Percentiles rank a stretch among this genome's conserved stretches.
Evolutionary conservation across 2,113 vertebrate genomes (phyloP).

Genomic region (Hiodon tergisus): DNA sequence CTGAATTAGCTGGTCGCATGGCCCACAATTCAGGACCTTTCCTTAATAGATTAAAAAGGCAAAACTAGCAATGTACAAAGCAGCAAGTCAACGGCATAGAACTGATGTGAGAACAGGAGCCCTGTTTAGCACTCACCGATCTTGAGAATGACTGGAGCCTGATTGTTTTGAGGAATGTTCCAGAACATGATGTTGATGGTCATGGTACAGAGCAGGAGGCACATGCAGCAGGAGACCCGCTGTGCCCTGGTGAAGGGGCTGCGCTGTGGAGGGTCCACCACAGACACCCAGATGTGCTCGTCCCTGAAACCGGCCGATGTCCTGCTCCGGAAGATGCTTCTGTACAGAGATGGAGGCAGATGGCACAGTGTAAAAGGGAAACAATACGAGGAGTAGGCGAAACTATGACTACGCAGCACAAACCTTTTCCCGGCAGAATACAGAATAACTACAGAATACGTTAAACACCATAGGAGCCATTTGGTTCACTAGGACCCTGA

Average conservation of each 20-base stretch:
- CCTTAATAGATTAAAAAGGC: too few relatives aligned
- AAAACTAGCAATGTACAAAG: too few relatives aligned
- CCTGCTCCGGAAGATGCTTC: conserved; percentile 68
- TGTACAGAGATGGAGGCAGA: conserved; percentile 32
- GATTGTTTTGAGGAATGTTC: conserved; percentile 53
- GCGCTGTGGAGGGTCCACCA: conserved; percentile 63
- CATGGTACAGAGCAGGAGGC: conserved; percentile 73
- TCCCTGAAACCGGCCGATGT: conserved; percentile 68
- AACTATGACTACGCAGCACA: too few relatives aligned
- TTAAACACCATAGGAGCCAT: too few relatives aligned
- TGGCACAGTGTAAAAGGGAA: background rate
- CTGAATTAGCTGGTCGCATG: too few relatives aligned
- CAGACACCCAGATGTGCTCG: conserved; percentile 72
- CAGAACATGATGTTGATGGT: conserved; percentile 76
- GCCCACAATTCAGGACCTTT: too few relatives aligned
- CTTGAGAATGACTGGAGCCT: conserved; percentile 54
- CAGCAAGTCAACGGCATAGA: background rate
- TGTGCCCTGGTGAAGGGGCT: conserved; percentile 70
- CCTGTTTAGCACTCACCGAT: conserved; percentile 48
- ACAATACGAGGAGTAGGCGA: too few relatives aligned
- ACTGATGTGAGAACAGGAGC: background rate
- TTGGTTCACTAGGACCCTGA: too few relatives aligned
- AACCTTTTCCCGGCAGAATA: too few relatives aligned
- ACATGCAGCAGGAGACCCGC: conserved; percentile 72
- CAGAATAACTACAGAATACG: too few relatives aligned